Percentiles rank a stretch among this genome's conserved stretches.
Evolutionary conservation across 2,113 vertebrate genomes (phyloP).

Genomic region (Gorilla gorilla): DNA sequence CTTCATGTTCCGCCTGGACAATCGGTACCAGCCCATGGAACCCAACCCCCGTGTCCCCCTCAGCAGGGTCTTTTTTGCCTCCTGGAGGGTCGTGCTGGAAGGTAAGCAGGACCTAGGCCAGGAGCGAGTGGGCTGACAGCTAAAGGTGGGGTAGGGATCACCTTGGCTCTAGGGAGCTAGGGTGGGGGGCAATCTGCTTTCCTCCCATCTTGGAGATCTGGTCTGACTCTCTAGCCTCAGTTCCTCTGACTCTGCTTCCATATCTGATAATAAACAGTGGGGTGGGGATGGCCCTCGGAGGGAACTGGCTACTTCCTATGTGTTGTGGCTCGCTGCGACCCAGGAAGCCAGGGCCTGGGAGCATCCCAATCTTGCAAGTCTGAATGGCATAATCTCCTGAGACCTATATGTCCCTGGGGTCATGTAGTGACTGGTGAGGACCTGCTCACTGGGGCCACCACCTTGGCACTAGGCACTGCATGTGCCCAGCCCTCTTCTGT

Average conservation of each 20-base stretch:
- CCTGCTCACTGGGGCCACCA: neutral
- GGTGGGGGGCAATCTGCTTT: neutral
- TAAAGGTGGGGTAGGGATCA: neutral
- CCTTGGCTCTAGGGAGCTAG: neutral
- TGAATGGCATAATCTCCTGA: neutral
- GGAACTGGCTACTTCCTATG: neutral
- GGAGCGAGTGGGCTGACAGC: neutral
- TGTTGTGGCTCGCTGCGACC: neutral
- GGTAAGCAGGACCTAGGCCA: constrained; percentile 79
- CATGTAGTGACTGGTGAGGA: neutral
- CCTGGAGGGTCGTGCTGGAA: constrained; percentile 90
- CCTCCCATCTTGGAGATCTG: neutral
- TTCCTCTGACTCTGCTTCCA: neutral
- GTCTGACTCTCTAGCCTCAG: neutral
- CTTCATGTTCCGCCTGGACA: constrained; percentile 83
- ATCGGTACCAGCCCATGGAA: constrained; percentile 75
- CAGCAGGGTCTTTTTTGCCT: constrained; percentile 87
- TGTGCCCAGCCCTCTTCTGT: neutral
- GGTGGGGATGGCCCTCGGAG: neutral
- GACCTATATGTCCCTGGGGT: neutral
- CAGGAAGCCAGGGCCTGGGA: neutral
- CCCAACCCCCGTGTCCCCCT: constrained; percentile 84
- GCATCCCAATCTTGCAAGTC: neutral
- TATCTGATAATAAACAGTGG: neutral
- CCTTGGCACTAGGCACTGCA: neutral